phyloP scores from a whole-genome alignment of 1,140 invertebrate species.

The Ceratosolen solmsi region DNA sequence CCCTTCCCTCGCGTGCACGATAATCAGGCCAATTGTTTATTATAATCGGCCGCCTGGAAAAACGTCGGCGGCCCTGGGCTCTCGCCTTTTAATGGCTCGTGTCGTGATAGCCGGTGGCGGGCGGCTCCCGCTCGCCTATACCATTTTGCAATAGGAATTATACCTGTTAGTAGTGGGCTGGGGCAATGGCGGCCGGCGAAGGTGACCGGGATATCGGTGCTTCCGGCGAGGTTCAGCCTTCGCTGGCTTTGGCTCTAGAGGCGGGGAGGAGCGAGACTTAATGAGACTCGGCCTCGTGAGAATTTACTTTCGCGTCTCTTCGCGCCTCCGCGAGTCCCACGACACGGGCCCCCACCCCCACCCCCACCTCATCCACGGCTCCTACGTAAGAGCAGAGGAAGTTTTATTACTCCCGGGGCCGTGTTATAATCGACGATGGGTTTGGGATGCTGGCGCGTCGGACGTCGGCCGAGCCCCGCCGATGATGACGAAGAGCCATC shows the following conservation, averaged over 20 bases:
- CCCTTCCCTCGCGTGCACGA: neutral
- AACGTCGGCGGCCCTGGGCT: neutral
- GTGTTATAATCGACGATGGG: too few relatives aligned
- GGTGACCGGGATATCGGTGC: conserved; percentile 57
- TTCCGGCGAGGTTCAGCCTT: conserved; percentile 52
- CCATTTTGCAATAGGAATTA: conserved; percentile 44
- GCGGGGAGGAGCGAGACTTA: conserved; percentile 29
- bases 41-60: conserved; percentile 10
- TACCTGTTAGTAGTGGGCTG: neutral
- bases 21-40: conserved; percentile 15
- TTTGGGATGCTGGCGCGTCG: too few relatives aligned
- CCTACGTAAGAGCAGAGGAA: neutral
- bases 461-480: too few relatives aligned
- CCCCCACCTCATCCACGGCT: neutral
- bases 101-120: conserved; percentile 46
- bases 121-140: neutral
- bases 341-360: neutral
- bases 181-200: conserved; percentile 26
- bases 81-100: conserved; percentile 47
- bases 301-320: conserved; percentile 53
- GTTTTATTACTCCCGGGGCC: neutral
- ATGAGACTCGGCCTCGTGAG: conserved; percentile 49
- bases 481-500: too few relatives aligned
- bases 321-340: conserved; percentile 40
- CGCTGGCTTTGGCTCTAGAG: conserved; percentile 15